phyloP scores from a whole-genome alignment of 2,888 invertebrate species.

The Microctonus hyperodae region DNA sequence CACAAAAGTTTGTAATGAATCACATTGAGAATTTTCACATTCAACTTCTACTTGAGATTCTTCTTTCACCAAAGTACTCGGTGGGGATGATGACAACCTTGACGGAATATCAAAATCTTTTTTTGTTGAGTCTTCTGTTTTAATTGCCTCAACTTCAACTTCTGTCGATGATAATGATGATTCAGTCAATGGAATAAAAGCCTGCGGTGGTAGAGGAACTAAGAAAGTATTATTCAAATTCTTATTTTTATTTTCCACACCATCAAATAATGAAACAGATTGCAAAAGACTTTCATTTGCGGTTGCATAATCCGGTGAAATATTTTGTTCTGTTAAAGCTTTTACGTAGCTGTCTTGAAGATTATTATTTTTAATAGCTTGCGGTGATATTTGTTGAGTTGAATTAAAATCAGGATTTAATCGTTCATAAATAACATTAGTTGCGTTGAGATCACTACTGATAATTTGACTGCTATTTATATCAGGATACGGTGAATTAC shows the following conservation, averaged over 20 bases:
- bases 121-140: not conserved
- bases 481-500: not conserved
- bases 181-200: not conserved
- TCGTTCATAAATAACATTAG: not conserved
- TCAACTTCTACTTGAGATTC: not conserved
- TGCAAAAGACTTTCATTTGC: conserved; percentile 5
- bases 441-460: conserved; percentile 1
- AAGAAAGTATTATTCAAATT: not conserved
- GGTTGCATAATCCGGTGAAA: conserved; percentile 18
- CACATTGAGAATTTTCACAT: conserved; percentile 2
- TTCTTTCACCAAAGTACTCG: not conserved
- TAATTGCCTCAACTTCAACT: not conserved
- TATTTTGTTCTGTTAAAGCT: not conserved
- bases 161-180: not conserved
- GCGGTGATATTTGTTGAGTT: not conserved
- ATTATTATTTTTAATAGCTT: not conserved
- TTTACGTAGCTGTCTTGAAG: not conserved
- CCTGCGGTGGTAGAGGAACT: not conserved
- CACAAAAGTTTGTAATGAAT: not conserved
- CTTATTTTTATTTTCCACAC: not conserved
- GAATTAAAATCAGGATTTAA: conserved; percentile 2
- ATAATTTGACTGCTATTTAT: not conserved
- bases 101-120: not conserved
- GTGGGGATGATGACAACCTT: not conserved
- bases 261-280: not conserved